Conservation (phyloP, 2,888 invertebrate genomes). For the Auanema freiburgensis region DNA sequence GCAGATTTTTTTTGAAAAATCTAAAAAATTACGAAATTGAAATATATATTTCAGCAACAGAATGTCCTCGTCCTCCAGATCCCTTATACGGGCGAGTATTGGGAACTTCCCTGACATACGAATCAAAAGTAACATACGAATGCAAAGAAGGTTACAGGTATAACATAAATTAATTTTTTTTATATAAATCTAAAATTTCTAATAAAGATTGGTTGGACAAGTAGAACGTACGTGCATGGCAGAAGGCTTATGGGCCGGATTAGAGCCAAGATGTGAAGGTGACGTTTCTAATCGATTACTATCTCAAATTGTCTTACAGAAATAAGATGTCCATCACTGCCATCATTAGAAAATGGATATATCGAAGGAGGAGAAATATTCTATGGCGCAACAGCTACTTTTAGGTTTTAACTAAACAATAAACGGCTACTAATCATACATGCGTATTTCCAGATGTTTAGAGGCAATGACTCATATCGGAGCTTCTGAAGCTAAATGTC, state of each 20-base stretch:
- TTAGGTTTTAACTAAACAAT: slow-evolving; percentile 30
- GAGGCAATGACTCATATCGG: slow-evolving; percentile 70
- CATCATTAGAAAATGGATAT: slow-evolving; percentile 92
- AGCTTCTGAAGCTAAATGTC: slow-evolving; percentile 75
- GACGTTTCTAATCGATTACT: neutral
- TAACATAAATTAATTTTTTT: neutral
- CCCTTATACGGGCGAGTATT: slow-evolving; percentile 89
- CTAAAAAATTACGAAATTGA: neutral
- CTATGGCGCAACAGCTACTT: slow-evolving; percentile 73
- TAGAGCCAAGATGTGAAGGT: slow-evolving; percentile 88
- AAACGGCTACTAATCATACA: neutral
- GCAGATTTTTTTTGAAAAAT: neutral
- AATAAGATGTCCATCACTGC: slow-evolving; percentile 93
- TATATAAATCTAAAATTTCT: slow-evolving; percentile 72
- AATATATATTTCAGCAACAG: slow-evolving; percentile 76
- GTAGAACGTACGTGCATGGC: slow-evolving; percentile 88
- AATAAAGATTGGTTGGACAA: slow-evolving; percentile 86
- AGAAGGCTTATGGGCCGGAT: slow-evolving; percentile 90
- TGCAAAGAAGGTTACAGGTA: slow-evolving; percentile 74
- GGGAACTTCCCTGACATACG: slow-evolving; percentile 88
- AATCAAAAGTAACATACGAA: slow-evolving; percentile 90
- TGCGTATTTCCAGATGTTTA: slow-evolving; percentile 74
- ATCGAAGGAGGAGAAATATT: slow-evolving; percentile 78
- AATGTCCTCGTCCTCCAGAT: slow-evolving; percentile 87
- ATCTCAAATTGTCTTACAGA: slow-evolving; percentile 70